Evolutionary conservation across 2,797 vertebrate genomes (phyloP).

Genomic region (Coendou prehensilis): DNA sequence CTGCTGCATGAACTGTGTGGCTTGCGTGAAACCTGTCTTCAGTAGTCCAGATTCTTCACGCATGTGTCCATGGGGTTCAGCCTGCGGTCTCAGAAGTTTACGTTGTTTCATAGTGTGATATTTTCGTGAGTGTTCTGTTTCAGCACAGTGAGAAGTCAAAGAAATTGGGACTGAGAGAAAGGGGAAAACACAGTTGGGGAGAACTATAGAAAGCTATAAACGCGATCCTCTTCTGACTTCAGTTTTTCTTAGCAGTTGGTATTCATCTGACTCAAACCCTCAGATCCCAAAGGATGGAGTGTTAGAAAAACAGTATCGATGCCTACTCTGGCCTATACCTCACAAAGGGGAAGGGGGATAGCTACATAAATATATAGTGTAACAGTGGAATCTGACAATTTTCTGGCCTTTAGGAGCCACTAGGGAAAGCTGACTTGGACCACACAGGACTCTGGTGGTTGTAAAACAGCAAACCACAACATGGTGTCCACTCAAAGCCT

Average conservation of each 20-base stretch:
- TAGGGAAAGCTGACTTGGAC: constrained; percentile 19
- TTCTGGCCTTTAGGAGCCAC: neutral
- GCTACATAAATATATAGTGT: constrained; percentile 59
- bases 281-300: constrained; percentile 40
- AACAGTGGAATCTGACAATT: neutral
- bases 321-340: constrained; percentile 16
- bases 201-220: neutral
- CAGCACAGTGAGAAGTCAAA: neutral
- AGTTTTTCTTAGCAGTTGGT: constrained; percentile 52
- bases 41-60: neutral
- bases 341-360: neutral
- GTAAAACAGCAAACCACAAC: constrained; percentile 77
- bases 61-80: neutral
- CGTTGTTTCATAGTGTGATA: neutral
- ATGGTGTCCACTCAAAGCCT: constrained; percentile 51
- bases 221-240: neutral
- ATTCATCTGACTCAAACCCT: constrained; percentile 35
- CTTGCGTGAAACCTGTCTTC: neutral
- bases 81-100: no score
- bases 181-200: neutral
- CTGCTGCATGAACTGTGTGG: neutral
- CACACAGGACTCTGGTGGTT: constrained; percentile 46
- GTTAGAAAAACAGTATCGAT: constrained; percentile 68
- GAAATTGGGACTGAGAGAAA: neutral
- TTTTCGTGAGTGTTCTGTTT: neutral